Percentiles rank a stretch among this genome's conserved stretches.
Conservation (phyloP, 1,140 invertebrate genomes). For the Drosophila fuyamai region DNA sequence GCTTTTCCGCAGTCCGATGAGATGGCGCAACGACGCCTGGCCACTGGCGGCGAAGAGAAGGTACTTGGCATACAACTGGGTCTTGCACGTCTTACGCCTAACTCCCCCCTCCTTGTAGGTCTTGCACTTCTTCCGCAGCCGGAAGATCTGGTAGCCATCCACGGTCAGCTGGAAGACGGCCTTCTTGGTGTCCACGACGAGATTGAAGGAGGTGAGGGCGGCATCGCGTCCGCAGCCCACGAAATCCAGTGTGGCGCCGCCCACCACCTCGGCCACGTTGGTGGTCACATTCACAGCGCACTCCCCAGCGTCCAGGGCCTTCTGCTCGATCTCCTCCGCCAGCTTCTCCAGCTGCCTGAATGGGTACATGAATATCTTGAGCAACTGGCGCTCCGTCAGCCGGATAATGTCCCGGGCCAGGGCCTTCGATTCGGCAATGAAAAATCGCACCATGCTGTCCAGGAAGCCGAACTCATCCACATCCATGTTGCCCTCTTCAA, state of each 20-base stretch:
- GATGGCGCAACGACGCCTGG: slow-evolving; percentile 35
- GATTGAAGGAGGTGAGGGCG: slow-evolving; percentile 25
- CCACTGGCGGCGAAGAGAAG: slow-evolving; percentile 12
- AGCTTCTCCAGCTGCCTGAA: slow-evolving; percentile 37
- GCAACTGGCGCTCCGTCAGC: slow-evolving; percentile 39
- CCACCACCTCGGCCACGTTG: neutral
- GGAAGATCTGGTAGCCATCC: slow-evolving; percentile 26
- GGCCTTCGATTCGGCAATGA: slow-evolving; percentile 19
- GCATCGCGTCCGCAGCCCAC: slow-evolving; percentile 39
- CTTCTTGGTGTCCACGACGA: slow-evolving; percentile 36
- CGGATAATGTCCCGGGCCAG: slow-evolving; percentile 24
- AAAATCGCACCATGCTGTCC: slow-evolving; percentile 11
- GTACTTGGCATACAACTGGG: neutral
- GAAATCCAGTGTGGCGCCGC: slow-evolving; percentile 39
- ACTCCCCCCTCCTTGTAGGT: fast-evolving
- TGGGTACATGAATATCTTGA: slow-evolving; percentile 59
- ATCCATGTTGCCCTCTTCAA: neutral
- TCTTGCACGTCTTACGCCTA: neutral
- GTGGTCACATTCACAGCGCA: slow-evolving; percentile 37
- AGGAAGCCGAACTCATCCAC: slow-evolving; percentile 27
- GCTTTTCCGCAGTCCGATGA: slow-evolving; percentile 33
- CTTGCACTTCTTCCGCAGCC: slow-evolving; percentile 9
- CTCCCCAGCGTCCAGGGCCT: slow-evolving; percentile 35
- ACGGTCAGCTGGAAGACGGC: slow-evolving; percentile 47
- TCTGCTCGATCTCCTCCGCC: slow-evolving; percentile 35